Evolutionary conservation across 1,140 invertebrate genomes (phyloP), one percentile per base, ranked within the genome.

Genomic region (Drosophila sproati): DNA sequence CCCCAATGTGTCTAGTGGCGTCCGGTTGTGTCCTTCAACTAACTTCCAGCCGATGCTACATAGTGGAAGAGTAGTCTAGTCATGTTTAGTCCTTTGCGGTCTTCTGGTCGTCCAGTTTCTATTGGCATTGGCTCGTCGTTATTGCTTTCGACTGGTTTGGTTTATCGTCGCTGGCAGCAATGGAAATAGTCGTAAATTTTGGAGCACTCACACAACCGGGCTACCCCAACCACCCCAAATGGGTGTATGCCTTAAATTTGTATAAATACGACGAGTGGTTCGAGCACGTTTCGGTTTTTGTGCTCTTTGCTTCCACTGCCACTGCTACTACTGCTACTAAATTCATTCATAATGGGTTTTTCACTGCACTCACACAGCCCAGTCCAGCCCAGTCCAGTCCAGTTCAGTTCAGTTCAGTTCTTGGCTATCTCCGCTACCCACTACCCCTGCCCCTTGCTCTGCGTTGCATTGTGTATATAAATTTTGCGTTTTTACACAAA

Each of bases 341-440:
- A 89, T 90, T 89, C 85, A 89, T 90, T 89, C 85, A 89, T 89
- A 89, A 89, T 89, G 85, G 85, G 56, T 89, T 90, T 88, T 85
- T 80, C 74, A 66, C 62, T 77, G 59, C 68, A 71, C 69, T 71
- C 37, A 48, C 55, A 59, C 51, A 39, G 56, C 29, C 10, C 56
- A 51, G 8, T 7, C 47, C 35, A 41, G 34, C 43, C 75, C 59
- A 47, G 61, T 57, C 52, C 59, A 47, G 61, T 57, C 52, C 51
- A 45, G 73, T 37, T 32, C 57, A 35, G 52, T 8, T n/a, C 41
- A 47, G 8, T 34, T 31, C 62, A 6, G 41, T 20, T 20, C 20
- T 20, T 20, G 20, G 20, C 2, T 41, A 8, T 50, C 28, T 20
- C 60, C 20, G 20, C 20, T 20, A 20, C 20, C 47, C 39, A 2